phyloP scores from a whole-genome alignment of 2,797 vertebrate genomes.

The Rhyacichthys aspro region DNA sequence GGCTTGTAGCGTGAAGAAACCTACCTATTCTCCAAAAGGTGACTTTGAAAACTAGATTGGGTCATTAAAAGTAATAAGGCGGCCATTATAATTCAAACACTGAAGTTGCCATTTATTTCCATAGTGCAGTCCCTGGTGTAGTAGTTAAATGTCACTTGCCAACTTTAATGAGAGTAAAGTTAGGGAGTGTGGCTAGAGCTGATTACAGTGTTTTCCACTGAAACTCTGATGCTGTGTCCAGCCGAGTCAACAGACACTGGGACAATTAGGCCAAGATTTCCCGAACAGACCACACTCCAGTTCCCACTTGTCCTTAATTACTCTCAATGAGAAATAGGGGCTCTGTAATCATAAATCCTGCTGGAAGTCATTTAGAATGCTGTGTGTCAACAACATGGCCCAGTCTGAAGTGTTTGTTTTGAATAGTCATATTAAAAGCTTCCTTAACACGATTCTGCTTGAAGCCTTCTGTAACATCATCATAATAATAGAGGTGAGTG shows the following conservation, averaged over 20 bases:
- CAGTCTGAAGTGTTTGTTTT: background rate
- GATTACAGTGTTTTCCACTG: conserved; percentile 68
- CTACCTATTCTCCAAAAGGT: conserved; percentile 66
- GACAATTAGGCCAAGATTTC: conserved; percentile 41
- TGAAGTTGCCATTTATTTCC: conserved; percentile 78
- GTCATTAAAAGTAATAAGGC: conserved; percentile 81
- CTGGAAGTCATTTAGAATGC: conserved; percentile 31
- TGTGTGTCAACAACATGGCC: conserved; percentile 14
- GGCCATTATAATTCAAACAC: conserved; percentile 76
- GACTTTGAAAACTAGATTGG: conserved; percentile 80
- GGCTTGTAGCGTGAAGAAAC: conserved; percentile 44
- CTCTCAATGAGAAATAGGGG: conserved; percentile 38
- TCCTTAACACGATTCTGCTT: background rate
- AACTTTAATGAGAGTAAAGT: conserved; percentile 78
- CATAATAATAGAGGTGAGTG: no score
- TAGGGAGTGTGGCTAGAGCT: conserved; percentile 62
- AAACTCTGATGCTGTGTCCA: conserved; percentile 53
- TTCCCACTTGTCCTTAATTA: conserved; percentile 44
- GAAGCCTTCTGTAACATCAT: no score
- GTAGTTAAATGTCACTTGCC: conserved; percentile 78
- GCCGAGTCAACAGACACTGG: conserved; percentile 53
- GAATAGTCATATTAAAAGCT: background rate
- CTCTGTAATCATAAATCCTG: conserved; percentile 25
- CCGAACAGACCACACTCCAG: conserved; percentile 10
- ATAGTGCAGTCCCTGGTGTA: conserved; percentile 69